Percentiles rank a stretch among this genome's conserved stretches.
These are phyloP conservation scores for Neodiprion fabricii DNA, from an alignment of 1,140 invertebrate genomes.

Conservation along the genomic window DNA sequence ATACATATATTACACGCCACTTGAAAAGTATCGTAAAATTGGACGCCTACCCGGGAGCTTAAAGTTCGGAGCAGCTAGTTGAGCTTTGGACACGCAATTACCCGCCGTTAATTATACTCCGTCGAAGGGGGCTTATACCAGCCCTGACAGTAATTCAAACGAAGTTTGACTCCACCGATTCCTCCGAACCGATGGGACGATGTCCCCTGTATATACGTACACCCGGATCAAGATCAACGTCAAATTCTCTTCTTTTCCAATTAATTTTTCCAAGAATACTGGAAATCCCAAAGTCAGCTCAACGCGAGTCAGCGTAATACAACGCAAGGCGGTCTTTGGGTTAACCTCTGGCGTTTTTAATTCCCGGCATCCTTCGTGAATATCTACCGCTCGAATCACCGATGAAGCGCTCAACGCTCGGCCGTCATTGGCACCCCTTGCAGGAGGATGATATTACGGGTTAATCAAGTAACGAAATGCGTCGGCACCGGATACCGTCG, in stretches of 20 bases:
- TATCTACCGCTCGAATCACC: too few relatives aligned
- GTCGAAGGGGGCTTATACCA: not conserved
- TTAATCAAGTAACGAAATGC: slow-evolving; percentile 57
- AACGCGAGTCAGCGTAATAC: too few relatives aligned
- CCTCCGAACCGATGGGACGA: not conserved
- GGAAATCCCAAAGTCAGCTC: too few relatives aligned
- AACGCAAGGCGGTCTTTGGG: too few relatives aligned
- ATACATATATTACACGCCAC: not conserved
- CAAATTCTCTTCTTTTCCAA: not conserved
- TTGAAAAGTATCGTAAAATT: slow-evolving; percentile 1
- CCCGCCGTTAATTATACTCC: not conserved
- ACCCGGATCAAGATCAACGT: not conserved
- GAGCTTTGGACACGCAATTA: slow-evolving; percentile 4
- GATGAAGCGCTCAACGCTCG: too few relatives aligned
- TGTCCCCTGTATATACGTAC: too few relatives aligned
- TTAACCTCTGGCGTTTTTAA: too few relatives aligned
- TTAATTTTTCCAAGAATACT: not conserved
- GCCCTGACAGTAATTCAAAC: not conserved
- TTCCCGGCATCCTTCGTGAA: too few relatives aligned
- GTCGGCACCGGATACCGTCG: slow-evolving; percentile 46
- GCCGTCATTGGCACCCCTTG: too few relatives aligned
- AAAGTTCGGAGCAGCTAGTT: not conserved
- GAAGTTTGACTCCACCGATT: not conserved
- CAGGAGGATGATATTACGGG: slow-evolving; percentile 25
- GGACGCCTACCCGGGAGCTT: not conserved